Evolutionary conservation across 2,888 invertebrate species (phyloP).

Genomic region (Urechis unicinctus): DNA sequence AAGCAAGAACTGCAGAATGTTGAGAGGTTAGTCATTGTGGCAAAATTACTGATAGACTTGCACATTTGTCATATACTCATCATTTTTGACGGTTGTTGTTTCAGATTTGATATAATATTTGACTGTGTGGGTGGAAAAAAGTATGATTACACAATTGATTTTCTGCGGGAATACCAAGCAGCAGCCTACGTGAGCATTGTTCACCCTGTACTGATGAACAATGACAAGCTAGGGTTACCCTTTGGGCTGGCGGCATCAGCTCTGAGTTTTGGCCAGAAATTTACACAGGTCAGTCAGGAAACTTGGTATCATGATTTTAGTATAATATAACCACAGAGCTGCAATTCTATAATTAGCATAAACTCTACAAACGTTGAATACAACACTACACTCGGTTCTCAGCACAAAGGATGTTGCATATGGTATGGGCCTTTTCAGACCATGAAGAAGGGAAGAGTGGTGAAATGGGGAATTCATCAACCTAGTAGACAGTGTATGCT

Average conservation of each 20-base stretch:
- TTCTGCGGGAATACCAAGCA: background rate
- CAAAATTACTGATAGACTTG: no score
- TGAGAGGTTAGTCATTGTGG: conserved; percentile 58
- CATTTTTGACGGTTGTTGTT: no score
- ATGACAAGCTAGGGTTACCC: background rate
- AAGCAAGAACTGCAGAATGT: conserved; percentile 57
- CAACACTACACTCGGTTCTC: background rate
- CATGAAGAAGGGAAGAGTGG: background rate
- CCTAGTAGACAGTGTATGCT: background rate
- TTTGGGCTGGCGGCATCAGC: background rate
- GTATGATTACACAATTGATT: background rate
- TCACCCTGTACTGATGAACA: background rate
- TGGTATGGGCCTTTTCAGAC: no score
- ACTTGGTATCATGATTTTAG: no score
- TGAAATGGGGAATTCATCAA: background rate
- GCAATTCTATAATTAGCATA: no score
- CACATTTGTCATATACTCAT: background rate
- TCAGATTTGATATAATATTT: conserved; percentile 72
- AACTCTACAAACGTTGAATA: background rate
- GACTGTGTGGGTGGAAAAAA: conserved; percentile 62
- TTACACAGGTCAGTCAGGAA: background rate
- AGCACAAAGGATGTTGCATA: no score
- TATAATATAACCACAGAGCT: no score
- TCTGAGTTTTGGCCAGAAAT: background rate
- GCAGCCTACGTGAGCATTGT: background rate